These are phyloP conservation scores for Eupithecia dodoneata DNA, from an alignment of 2,888 invertebrate species.

Conservation along the genomic window DNA sequence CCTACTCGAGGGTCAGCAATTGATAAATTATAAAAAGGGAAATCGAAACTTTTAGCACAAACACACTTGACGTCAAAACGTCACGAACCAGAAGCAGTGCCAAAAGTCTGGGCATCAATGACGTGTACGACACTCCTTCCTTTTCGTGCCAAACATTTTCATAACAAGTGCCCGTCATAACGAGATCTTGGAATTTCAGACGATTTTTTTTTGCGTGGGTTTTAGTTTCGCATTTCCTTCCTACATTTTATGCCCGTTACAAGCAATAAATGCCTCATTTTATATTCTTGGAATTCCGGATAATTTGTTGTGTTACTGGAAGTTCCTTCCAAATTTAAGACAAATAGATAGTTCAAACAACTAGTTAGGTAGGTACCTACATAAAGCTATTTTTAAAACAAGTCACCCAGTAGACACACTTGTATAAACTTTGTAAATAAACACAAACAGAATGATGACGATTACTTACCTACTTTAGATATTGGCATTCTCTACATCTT, in stretches of 20 bases:
- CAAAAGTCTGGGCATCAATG: conserved; percentile 40
- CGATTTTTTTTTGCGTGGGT: not conserved
- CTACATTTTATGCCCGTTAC: not conserved
- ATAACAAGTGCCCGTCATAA: not conserved
- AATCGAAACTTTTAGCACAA: not conserved
- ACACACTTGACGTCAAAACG: conserved; percentile 1
- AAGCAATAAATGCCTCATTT: too few species aligned
- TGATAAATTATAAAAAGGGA: too few species aligned
- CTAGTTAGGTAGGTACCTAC: too few species aligned
- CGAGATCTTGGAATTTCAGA: not conserved
- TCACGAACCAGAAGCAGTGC: not conserved
- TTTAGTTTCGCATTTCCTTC: not conserved
- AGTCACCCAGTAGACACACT: too few species aligned
- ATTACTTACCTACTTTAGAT: too few species aligned
- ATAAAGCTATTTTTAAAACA: too few species aligned
- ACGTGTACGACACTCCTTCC: conserved; percentile 56
- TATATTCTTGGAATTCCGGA: not conserved
- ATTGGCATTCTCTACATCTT: too few species aligned
- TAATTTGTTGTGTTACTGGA: not conserved
- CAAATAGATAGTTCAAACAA: too few species aligned
- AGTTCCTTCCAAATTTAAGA: not conserved
- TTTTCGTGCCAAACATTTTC: conserved; percentile 44
- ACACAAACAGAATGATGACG: too few species aligned
- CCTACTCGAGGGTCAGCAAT: too few species aligned
- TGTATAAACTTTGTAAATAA: too few species aligned